Evolutionary conservation across 2,888 invertebrate species (phyloP), one percentile per base, ranked within the genome.

Genomic region (Meiosimyza decipiens): DNA sequence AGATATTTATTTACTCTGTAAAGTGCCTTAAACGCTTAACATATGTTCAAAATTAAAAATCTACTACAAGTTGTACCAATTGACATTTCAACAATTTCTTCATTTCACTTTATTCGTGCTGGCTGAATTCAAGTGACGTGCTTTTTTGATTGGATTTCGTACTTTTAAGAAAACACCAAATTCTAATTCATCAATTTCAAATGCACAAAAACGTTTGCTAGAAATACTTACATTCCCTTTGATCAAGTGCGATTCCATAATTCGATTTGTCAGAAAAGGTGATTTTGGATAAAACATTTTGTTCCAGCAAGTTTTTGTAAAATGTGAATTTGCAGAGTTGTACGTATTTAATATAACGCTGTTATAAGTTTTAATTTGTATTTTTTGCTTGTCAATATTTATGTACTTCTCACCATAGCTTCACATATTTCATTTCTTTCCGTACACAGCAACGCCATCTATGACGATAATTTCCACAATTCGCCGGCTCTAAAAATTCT

Each of bases 281-380:
- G 85, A 82, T 79, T 83, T 84, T 70, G 86, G 86, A 80, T 86
- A 85, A 80, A 81, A 83, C 86, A 86, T 86, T 28, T 2, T 28
- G 4, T 28, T 28, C 4, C 28, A 28, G 3, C 28, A 28, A 28
- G 28, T 28, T 71, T 75, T 77, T 74, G 0, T 28, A 3, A 28
- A 28, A 28, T 3, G 4, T 28, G 28, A 28, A 28, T 28, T 28
- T 2, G 28, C 4, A 4, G 28, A 28, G 28, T 28, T 28, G 28
- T 3, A 28, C 28, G 28, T 28, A 4, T 28, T 28, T 28, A 28
- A 47, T 51, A 71, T 62, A n/a, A 22, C 60, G 73, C 28, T 28
- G 28, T 28, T 28, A 28, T 28, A 28, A 28, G 4, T 28, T 28
- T 28, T 28, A 28, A 28, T 28, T 28, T 28, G 28, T 28, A 28